Percentiles rank a stretch among this genome's conserved stretches.
phyloP scores from a whole-genome alignment of 2,797 vertebrate genomes.

The Chaenodraco wilsoni region DNA sequence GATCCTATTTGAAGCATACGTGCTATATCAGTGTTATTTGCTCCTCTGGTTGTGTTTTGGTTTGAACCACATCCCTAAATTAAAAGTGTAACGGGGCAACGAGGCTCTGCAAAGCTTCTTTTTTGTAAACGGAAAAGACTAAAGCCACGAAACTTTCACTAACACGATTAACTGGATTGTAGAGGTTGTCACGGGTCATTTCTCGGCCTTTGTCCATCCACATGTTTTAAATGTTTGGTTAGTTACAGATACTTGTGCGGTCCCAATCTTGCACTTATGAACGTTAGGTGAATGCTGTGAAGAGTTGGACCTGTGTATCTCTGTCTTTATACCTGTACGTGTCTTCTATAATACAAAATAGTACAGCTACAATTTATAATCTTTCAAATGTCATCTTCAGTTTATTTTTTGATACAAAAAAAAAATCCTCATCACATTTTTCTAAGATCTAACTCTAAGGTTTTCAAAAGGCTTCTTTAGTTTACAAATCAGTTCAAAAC shows the following conservation, averaged over 20 bases:
- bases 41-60: background rate
- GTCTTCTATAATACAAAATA: background rate
- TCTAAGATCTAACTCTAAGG: background rate
- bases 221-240: background rate
- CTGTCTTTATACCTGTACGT: background rate
- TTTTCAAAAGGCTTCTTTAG: background rate
- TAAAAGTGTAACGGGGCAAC: background rate
- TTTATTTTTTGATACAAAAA: background rate
- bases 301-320: background rate
- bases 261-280: background rate
- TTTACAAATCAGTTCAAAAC: background rate
- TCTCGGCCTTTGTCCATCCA: background rate
- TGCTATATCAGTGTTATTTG: background rate
- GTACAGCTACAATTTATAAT: background rate
- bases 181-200: background rate
- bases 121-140: constrained; percentile 18
- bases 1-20: background rate
- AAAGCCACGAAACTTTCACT: constrained; percentile 23
- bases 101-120: background rate
- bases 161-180: constrained; percentile 8
- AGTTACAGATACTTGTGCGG: background rate
- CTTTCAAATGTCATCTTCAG: background rate
- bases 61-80: background rate
- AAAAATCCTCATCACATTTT: background rate
- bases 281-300: background rate